These are phyloP conservation scores for Amazona guildingii DNA, from an alignment of 2,113 vertebrate genomes.

Conservation along the genomic window DNA sequence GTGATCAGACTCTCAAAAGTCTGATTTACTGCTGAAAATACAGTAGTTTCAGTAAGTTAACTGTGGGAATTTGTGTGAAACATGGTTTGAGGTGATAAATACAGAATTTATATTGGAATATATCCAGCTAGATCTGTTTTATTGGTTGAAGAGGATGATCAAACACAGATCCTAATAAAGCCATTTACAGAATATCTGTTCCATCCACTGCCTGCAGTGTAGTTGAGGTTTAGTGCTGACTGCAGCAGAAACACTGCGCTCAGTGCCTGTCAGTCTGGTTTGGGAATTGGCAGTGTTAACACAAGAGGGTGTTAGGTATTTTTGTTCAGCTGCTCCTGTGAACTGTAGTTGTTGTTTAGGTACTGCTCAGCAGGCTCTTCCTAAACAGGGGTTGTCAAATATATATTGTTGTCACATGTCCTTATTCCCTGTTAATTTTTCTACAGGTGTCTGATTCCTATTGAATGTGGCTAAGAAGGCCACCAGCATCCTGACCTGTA, in stretches of 20 bases:
- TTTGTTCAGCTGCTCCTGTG: not conserved
- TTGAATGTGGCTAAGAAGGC: not conserved
- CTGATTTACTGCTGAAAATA: not conserved
- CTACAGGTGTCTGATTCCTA: rapidly evolving
- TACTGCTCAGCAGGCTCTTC: not conserved
- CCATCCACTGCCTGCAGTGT: not conserved
- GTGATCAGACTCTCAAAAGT: not conserved
- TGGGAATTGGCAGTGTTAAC: not conserved
- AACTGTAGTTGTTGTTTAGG: no score
- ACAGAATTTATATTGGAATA: not conserved
- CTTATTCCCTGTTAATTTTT: not conserved
- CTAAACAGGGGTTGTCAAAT: not conserved
- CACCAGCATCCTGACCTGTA: no score
- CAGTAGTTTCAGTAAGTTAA: not conserved
- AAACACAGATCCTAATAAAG: not conserved
- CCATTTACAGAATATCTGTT: not conserved
- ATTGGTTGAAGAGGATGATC: not conserved
- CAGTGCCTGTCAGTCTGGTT: not conserved
- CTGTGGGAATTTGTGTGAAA: not conserved
- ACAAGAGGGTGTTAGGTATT: not conserved
- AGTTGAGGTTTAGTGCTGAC: not conserved
- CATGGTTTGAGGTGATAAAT: not conserved
- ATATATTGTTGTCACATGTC: not conserved
- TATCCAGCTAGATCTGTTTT: not conserved
- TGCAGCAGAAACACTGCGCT: not conserved